A percentile compares a stretch with the other conserved stretches of the same genome.
Conservation (phyloP, 2,113 vertebrate genomes). For the Grammomys surdaster region DNA sequence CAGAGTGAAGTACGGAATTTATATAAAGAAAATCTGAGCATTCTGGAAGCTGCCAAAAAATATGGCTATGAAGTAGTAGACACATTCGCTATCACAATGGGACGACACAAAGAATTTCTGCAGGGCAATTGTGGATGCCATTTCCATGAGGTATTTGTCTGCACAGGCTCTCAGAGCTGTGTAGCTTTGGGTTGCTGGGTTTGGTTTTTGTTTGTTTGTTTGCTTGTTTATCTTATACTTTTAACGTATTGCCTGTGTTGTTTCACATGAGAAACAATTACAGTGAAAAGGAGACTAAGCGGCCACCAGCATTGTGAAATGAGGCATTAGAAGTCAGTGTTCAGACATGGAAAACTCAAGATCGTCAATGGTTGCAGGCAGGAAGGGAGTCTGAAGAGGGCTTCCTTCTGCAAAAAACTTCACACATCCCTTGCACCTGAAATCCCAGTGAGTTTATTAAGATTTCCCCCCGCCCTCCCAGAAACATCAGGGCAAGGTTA, state of each 20-base stretch:
- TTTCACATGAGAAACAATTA: constrained; percentile 45
- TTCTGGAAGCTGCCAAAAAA: constrained; percentile 90
- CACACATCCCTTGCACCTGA: not conserved
- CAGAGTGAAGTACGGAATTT: constrained; percentile 92
- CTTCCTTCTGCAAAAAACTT: not conserved
- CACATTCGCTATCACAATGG: constrained; percentile 96
- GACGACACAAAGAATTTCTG: constrained; percentile 96
- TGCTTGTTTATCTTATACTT: not conserved
- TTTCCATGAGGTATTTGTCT: constrained; percentile 94
- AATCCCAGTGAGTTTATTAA: not conserved
- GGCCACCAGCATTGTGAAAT: not conserved
- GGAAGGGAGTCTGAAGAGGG: not conserved
- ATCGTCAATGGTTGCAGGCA: not conserved
- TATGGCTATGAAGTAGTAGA: constrained; percentile 94
- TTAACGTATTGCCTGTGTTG: not conserved
- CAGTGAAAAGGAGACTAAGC: not conserved
- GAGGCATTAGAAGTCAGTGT: not conserved
- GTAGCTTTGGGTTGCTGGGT: not conserved
- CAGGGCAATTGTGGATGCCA: constrained; percentile 96
- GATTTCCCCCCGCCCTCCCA: not conserved
- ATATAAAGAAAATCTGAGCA: constrained; percentile 90
- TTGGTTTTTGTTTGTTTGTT: not conserved
- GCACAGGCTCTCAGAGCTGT: not conserved
- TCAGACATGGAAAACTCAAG: not conserved
- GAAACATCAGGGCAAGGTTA: not conserved